phyloP scores from a whole-genome alignment of 2,888 invertebrate species.

The Euzetes globulus region DNA sequence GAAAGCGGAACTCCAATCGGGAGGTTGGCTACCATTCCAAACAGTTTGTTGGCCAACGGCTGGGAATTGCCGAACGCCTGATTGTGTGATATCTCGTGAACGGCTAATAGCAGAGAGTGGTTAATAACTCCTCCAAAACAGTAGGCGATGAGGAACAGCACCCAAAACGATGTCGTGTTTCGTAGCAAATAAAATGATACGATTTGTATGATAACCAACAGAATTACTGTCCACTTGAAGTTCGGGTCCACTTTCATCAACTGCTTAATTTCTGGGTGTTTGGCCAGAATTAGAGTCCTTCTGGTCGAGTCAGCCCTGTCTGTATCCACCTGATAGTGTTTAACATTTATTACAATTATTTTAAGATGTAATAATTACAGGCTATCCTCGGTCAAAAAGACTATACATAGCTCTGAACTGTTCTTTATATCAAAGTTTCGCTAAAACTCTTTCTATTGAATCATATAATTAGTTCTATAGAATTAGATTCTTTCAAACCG shows the following conservation, averaged over 20 bases:
- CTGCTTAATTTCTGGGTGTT: conserved; percentile 94
- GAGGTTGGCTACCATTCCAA: conserved; percentile 92
- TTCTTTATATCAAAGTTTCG: too few relatives aligned
- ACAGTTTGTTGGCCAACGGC: conserved; percentile 74
- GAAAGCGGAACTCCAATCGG: conserved; percentile 93
- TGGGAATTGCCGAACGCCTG: conserved; percentile 89
- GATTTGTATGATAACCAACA: conserved; percentile 78
- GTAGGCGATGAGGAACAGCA: conserved; percentile 71
- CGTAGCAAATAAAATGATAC: conserved; percentile 66
- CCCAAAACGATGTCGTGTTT: conserved; percentile 68
- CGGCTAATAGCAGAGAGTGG: conserved; percentile 86
- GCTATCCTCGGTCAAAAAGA: too few relatives aligned
- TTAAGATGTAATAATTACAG: too few relatives aligned
- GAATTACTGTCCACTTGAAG: conserved; percentile 77
- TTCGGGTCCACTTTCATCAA: conserved; percentile 74
- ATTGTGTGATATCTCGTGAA: conserved; percentile 96
- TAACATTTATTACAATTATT: too few relatives aligned
- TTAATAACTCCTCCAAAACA: conserved; percentile 93
- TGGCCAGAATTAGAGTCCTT: conserved; percentile 85
- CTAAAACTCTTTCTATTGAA: too few relatives aligned
- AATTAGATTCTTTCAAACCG: too few relatives aligned
- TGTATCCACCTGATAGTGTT: conserved; percentile 61
- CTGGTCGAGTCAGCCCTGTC: conserved; percentile 96
- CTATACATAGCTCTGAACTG: neutral
- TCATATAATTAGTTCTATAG: too few relatives aligned